Conservation (phyloP, 2,888 invertebrate species). For the Malthinus seriepunctatus region DNA sequence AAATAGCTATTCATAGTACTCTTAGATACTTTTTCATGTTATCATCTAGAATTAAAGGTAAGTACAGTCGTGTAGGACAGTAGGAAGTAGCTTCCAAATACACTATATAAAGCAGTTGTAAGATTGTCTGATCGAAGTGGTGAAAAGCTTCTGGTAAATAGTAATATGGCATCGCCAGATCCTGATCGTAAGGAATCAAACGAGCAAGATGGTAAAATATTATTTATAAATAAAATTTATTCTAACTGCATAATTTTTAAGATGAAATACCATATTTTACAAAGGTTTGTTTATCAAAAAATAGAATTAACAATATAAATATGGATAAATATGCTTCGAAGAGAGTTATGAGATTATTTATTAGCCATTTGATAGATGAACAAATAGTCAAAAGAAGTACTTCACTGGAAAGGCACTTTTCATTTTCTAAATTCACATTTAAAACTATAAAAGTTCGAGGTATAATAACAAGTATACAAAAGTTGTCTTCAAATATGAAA, state of each 20-base stretch:
- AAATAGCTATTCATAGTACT: too few relatives aligned
- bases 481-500: slow-evolving; percentile 6
- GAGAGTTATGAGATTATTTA: slow-evolving; percentile 11
- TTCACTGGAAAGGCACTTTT: slow-evolving; percentile 10
- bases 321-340: slow-evolving; percentile 11
- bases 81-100: too few relatives aligned
- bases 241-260: neutral
- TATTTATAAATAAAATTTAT: too few relatives aligned
- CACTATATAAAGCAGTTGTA: too few relatives aligned
- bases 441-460: slow-evolving; percentile 15
- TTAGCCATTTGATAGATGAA: slow-evolving; percentile 14
- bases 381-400: neutral
- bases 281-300: neutral
- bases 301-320: slow-evolving; percentile 10
- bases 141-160: too few relatives aligned
- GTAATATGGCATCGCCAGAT: too few relatives aligned
- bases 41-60: too few relatives aligned
- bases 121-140: too few relatives aligned
- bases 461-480: slow-evolving; percentile 8
- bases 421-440: slow-evolving; percentile 1
- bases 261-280: slow-evolving; percentile 12
- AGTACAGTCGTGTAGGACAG: too few relatives aligned
- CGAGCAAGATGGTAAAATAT: too few relatives aligned
- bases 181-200: too few relatives aligned
- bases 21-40: too few relatives aligned